Conservation (phyloP, 1,140 invertebrate species). For the Globodera ellingtonae region DNA sequence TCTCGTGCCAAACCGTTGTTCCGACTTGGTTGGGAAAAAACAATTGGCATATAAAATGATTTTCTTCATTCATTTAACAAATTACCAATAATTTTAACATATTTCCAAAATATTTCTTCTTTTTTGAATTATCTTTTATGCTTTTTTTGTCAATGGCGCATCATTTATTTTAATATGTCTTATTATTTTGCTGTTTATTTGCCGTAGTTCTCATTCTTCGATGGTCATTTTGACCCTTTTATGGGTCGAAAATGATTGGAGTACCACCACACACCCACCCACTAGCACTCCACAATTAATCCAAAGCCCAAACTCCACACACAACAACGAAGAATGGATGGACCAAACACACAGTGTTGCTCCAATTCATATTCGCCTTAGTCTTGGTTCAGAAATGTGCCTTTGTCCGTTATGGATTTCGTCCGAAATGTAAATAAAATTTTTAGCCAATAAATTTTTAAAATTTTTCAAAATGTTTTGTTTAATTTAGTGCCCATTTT, state of each 20-base stretch:
- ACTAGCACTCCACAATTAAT: background rate
- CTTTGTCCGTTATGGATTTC: too few relatives aligned
- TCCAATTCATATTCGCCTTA: too few relatives aligned
- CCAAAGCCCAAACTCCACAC: background rate
- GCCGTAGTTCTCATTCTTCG: background rate
- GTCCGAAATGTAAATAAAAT: too few relatives aligned
- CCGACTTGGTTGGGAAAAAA: too few relatives aligned
- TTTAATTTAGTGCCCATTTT: too few relatives aligned
- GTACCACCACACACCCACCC: background rate
- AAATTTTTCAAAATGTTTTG: too few relatives aligned
- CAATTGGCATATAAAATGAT: too few relatives aligned
- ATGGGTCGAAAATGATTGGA: background rate
- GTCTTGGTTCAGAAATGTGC: too few relatives aligned
- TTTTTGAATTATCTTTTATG: background rate
- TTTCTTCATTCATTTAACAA: too few relatives aligned
- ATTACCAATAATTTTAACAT: too few relatives aligned
- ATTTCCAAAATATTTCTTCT: background rate
- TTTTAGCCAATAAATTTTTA: too few relatives aligned
- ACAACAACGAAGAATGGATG: background rate
- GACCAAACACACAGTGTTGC: background rate
- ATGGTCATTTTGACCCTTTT: slow-evolving; percentile 1
- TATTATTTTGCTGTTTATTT: background rate
- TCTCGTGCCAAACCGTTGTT: too few relatives aligned
- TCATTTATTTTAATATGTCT: background rate
- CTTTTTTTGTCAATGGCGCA: background rate